Percentiles rank a stretch among this genome's conserved stretches.
phyloP scores from a whole-genome alignment of 2,113 vertebrate species.

The Turnix velox region DNA sequence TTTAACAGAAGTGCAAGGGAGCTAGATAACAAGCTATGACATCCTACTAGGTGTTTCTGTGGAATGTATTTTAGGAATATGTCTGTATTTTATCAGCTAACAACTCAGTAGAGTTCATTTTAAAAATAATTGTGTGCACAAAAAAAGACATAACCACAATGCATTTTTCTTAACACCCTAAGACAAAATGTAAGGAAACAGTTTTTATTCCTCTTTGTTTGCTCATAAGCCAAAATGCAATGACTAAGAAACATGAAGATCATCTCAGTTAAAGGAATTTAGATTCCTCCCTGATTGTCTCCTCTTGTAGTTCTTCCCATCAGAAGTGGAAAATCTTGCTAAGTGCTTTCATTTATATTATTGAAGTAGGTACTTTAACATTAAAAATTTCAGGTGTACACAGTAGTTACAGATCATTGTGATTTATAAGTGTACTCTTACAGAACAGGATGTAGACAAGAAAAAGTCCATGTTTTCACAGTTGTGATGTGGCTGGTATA shows the following conservation, averaged over 20 bases:
- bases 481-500: neutral
- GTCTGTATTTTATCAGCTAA: neutral
- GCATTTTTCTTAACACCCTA: neutral
- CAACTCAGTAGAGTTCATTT: neutral
- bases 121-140: neutral
- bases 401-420: neutral
- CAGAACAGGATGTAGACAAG: neutral
- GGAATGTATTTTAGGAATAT: neutral
- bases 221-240: neutral
- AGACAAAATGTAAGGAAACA: neutral
- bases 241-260: neutral
- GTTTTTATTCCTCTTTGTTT: neutral
- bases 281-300: neutral
- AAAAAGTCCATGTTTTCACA: neutral
- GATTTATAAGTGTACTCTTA: neutral
- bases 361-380: neutral
- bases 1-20: neutral
- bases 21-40: neutral
- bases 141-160: neutral
- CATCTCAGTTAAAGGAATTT: neutral
- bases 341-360: neutral
- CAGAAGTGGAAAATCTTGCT: neutral
- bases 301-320: neutral
- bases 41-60: neutral
- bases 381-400: neutral